Evolutionary conservation across 2,888 invertebrate genomes (phyloP).

Genomic region (Polydrusus cervinus): DNA sequence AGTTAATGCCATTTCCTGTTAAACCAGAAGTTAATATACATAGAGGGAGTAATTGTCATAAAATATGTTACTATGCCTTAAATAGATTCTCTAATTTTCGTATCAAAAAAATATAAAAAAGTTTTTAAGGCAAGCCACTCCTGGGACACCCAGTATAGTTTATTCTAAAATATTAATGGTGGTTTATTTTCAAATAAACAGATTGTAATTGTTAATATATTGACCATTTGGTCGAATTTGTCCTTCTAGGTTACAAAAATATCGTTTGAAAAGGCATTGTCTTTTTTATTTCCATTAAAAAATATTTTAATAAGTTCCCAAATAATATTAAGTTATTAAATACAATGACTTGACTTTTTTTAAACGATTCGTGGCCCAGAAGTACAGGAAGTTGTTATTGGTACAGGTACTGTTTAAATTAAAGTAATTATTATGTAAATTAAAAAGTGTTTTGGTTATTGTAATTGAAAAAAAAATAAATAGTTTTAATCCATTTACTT

Average conservation of each 20-base stretch:
- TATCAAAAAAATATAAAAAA: too few species aligned
- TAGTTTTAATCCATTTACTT: background rate
- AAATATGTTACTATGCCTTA: too few species aligned
- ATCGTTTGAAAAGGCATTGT: constrained; percentile 6
- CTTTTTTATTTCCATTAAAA: background rate
- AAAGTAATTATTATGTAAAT: constrained; percentile 33
- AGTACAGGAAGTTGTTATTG: constrained; percentile 26
- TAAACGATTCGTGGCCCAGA: constrained; percentile 10
- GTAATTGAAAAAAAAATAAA: constrained; percentile 23
- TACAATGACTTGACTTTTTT: constrained; percentile 36
- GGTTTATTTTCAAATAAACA: too few species aligned
- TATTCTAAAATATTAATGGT: too few species aligned
- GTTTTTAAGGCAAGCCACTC: too few species aligned
- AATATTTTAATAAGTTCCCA: constrained; percentile 11
- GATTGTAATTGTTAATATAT: too few species aligned
- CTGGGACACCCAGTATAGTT: too few species aligned
- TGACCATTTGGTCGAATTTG: background rate
- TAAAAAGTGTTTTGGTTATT: constrained; percentile 24
- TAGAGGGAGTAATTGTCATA: too few species aligned
- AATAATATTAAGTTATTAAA: constrained; percentile 32
- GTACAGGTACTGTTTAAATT: constrained; percentile 17
- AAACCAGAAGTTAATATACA: too few species aligned
- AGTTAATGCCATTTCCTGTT: too few species aligned
- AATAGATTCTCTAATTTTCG: too few species aligned
- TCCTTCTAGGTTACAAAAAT: constrained; percentile 11